Conservation (phyloP, 2,113 vertebrate species). For the Dasyornis broadbenti region DNA sequence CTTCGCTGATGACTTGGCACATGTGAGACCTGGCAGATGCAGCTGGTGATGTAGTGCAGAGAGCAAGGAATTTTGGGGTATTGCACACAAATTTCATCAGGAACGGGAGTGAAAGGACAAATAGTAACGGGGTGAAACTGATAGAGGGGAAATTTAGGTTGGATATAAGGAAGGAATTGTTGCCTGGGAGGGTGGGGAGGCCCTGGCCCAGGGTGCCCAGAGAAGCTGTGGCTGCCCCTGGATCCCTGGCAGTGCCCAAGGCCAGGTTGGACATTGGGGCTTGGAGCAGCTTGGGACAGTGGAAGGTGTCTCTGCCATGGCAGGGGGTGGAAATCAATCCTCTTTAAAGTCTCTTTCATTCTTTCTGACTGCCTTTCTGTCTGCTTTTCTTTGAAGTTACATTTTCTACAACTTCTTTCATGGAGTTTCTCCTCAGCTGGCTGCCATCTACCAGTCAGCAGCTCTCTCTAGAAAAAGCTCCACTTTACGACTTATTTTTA, state of each 20-base stretch:
- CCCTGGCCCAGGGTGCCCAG: not conserved
- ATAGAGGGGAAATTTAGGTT: not conserved
- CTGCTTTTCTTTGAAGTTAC: not conserved
- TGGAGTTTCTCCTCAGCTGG: not conserved
- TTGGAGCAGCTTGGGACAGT: not conserved
- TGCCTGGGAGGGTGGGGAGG: fast-evolving
- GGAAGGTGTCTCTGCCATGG: not conserved
- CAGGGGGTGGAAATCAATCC: not conserved
- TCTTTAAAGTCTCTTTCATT: not conserved
- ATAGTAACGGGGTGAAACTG: not conserved
- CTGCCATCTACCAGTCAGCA: not conserved
- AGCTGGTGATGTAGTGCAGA: not conserved
- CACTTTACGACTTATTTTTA: not conserved
- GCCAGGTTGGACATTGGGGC: not conserved
- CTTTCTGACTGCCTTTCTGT: not conserved
- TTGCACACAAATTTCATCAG: not conserved
- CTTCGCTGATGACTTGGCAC: not conserved
- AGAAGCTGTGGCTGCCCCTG: not conserved
- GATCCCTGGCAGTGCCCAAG: not conserved
- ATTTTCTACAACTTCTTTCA: not conserved
- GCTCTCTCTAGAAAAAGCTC: not conserved
- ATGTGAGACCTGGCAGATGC: not conserved
- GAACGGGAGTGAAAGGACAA: not conserved
- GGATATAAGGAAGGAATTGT: fast-evolving
- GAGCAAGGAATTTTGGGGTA: not conserved